phyloP scores from a whole-genome alignment of 2,113 vertebrate species.

The Urocitellus parryii region DNA sequence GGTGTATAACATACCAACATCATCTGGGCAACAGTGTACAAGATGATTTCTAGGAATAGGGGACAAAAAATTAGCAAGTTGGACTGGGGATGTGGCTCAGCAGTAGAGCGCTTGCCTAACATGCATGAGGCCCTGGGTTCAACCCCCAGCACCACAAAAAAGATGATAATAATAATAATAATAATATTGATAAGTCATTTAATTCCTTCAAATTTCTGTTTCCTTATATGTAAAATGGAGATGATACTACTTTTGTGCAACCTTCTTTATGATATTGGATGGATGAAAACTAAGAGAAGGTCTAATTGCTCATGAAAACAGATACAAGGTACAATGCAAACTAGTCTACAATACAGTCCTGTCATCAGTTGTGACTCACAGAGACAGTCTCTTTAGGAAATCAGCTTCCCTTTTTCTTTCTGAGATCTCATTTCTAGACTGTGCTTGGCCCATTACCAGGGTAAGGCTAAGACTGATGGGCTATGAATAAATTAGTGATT shows the following conservation, averaged over 20 bases:
- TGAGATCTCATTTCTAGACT: neutral
- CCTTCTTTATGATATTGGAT: neutral
- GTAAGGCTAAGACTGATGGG: neutral
- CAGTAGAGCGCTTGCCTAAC: no score
- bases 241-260: neutral
- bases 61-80: neutral
- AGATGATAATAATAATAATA: no score
- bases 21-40: neutral
- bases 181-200: neutral
- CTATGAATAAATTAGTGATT: neutral
- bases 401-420: neutral
- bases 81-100: no score
- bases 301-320: neutral
- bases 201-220: neutral
- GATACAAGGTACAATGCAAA: neutral
- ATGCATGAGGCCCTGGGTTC: no score
- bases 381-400: neutral
- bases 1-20: neutral
- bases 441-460: neutral
- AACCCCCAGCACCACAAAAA: no score
- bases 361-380: neutral
- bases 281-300: neutral
- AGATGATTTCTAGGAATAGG: neutral
- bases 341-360: neutral
- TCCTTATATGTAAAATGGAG: neutral